Evolutionary conservation across 2,797 vertebrate species (phyloP).

Genomic region (Typhlichthys eigenmanni): DNA sequence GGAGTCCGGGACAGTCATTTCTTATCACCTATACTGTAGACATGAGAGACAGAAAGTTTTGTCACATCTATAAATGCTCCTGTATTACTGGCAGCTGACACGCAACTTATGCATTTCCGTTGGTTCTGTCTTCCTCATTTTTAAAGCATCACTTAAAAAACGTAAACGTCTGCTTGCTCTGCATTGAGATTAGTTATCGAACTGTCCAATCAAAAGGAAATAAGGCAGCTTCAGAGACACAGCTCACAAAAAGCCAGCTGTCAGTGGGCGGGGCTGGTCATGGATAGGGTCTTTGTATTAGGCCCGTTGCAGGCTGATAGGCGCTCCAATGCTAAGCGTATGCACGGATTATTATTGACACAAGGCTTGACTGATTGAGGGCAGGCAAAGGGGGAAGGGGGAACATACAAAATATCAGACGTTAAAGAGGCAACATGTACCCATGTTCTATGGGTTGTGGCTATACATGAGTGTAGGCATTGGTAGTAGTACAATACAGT

Average conservation of each 20-base stretch:
- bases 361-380: constrained; percentile 49
- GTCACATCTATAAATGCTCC: constrained; percentile 25
- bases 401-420: constrained; percentile 21
- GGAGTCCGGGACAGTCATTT: background rate
- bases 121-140: constrained; percentile 51
- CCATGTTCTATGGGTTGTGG: constrained; percentile 17
- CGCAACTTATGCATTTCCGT: constrained; percentile 54
- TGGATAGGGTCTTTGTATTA: constrained; percentile 59
- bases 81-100: constrained; percentile 33
- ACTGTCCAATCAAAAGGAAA: constrained; percentile 68
- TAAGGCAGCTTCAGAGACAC: constrained; percentile 65
- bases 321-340: constrained; percentile 27
- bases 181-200: constrained; percentile 79
- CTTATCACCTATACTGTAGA: background rate
- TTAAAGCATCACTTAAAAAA: constrained; percentile 40
- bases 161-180: constrained; percentile 55
- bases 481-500: no score
- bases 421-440: constrained; percentile 25
- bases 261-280: constrained; percentile 69
- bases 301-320: constrained; percentile 50
- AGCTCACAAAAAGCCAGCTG: constrained; percentile 76
- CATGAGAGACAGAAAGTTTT: background rate
- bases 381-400: constrained; percentile 34
- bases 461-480: constrained; percentile 6
- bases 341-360: constrained; percentile 61